Evolutionary conservation across 2,113 vertebrate genomes (phyloP), one percentile per base, ranked within the genome.

Genomic region (Leucosticte australis): DNA sequence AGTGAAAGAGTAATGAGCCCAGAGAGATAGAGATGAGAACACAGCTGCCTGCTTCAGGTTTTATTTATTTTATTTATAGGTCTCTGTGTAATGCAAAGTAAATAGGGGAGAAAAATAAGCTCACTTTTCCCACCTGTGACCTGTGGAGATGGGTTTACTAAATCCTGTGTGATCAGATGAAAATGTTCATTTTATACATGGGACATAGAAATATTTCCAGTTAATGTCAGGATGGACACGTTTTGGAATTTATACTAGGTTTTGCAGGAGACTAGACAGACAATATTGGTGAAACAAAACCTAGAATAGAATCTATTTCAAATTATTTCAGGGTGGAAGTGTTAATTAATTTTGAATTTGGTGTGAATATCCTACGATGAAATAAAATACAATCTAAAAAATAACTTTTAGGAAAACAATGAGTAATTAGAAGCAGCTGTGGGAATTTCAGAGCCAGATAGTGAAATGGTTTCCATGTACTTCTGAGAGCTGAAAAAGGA

Each of bases 371-470:
- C 42, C 74, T 73, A 57, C 15, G 19, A 30, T 89, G 46, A 75
- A 64, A 81, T 56, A 83, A 89, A 83, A 78, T 15, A 67, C 35
- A 82, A 62, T 64, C 41, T 89, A 92, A 93, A 89, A 95, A 96
- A 70, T 91, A 77, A 59, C 49, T 73, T 74, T n/a, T 50, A 88
- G 23, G 19, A 39, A 88, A 85, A 52, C 5, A 28, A 8, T 82
- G n/a, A 86, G 42, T 55, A 63, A 81, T 63, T 56, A 75, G 65
- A 78, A 74, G 23, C 37, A 90, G 46, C 41, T 57, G 41, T 39
- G 27, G 62, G 49, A 87, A 88, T 90, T 92, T 88, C 22, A 41
- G 30, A 52, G 20, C 11, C 49, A 41, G n/a, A 21, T 41, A 92
- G 11, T 75, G 52, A 79, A 71, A 71, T 63, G 8, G 14, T 44